These are phyloP conservation scores for Chionis minor DNA, from an alignment of 2,113 vertebrate species.

Conservation along the genomic window DNA sequence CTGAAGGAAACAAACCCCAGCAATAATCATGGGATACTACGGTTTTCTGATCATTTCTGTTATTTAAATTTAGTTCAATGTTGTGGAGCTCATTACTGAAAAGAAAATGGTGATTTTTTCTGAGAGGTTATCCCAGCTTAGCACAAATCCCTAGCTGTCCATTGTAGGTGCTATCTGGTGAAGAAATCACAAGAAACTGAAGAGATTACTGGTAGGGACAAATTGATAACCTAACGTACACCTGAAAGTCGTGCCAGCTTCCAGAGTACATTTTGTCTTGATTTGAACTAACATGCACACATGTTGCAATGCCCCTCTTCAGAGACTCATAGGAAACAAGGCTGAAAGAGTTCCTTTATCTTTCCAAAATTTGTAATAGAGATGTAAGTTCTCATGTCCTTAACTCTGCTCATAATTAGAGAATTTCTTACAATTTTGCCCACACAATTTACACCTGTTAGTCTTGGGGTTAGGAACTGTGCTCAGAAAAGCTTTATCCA, in stretches of 20 bases:
- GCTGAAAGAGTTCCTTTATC: neutral
- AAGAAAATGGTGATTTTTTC: neutral
- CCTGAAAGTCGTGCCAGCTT: neutral
- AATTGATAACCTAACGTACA: neutral
- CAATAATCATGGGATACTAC: neutral
- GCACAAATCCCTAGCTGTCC: neutral
- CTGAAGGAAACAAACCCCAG: constrained; percentile 5
- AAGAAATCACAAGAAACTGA: neutral
- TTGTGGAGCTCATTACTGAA: constrained; percentile 5
- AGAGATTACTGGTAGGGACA: neutral
- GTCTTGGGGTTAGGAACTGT: neutral
- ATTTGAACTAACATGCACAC: neutral
- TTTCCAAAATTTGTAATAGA: neutral
- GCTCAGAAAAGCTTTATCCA: neutral
- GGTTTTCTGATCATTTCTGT: constrained; percentile 18
- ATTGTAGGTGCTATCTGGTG: neutral
- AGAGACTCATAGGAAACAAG: neutral
- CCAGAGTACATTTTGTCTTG: neutral
- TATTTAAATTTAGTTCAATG: neutral
- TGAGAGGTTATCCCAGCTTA: neutral
- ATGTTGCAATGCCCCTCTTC: neutral
- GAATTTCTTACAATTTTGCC: neutral
- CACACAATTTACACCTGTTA: neutral
- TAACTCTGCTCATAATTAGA: neutral
- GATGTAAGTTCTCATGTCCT: neutral